phyloP scores from a whole-genome alignment of 2,888 invertebrate genomes.

The Girardia tigrina region DNA sequence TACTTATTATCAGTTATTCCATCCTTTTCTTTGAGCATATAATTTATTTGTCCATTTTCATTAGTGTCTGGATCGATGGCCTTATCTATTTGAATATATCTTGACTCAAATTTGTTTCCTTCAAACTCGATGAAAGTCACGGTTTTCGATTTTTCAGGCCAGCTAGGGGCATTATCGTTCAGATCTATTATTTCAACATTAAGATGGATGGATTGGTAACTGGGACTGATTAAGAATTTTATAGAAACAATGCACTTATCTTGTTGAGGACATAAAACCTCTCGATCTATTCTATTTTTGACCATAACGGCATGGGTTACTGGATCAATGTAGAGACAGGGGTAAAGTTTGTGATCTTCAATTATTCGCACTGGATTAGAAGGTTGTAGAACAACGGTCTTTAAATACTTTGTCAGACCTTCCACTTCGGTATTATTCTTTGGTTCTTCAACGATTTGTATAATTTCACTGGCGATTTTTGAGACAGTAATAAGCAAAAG shows the following conservation, averaged over 20 bases:
- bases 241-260: background rate
- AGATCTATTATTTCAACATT: constrained; percentile 1
- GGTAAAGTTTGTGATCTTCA: constrained; percentile 7
- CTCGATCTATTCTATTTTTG: constrained; percentile 29
- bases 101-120: background rate
- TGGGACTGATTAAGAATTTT: background rate
- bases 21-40: constrained; percentile 5
- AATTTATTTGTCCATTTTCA: constrained; percentile 24
- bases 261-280: constrained; percentile 16
- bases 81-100: background rate
- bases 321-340: constrained; percentile 21
- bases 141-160: background rate
- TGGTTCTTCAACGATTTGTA: constrained; percentile 25
- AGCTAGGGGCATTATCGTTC: constrained; percentile 25
- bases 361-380: background rate
- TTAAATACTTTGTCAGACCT: constrained; percentile 18
- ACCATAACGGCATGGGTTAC: background rate
- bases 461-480: background rate
- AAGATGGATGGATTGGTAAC: background rate
- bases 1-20: background rate
- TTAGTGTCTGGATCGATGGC: constrained; percentile 24
- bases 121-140: constrained; percentile 18
- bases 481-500: background rate
- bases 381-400: background rate
- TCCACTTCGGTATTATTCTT: constrained; percentile 26